A percentile compares a stretch with the other conserved stretches of the same genome.
Conservation (phyloP, 2,113 vertebrate genomes). For the Tretioscincus oriximinensis region DNA sequence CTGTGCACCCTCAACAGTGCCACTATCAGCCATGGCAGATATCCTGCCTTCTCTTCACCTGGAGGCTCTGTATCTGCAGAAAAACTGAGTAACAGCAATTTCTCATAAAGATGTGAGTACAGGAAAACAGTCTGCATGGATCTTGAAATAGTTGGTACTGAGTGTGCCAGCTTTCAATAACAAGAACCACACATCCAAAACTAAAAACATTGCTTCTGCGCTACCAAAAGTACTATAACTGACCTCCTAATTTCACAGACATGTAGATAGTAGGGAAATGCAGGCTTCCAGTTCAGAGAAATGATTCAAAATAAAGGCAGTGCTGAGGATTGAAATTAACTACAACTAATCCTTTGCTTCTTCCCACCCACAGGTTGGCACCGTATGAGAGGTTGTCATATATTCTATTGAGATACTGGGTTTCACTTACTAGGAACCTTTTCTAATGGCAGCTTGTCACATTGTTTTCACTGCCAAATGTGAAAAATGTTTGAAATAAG, state of each 20-base stretch:
- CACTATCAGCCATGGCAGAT: too few relatives aligned
- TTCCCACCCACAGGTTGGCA: background rate
- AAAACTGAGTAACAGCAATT: too few relatives aligned
- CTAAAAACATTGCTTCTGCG: rapidly evolving
- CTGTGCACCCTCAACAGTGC: too few relatives aligned
- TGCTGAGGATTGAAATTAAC: conserved; percentile 4
- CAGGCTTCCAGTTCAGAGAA: rapidly evolving
- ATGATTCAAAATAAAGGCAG: rapidly evolving
- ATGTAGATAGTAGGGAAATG: background rate
- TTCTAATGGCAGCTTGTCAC: conserved; percentile 37
- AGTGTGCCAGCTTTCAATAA: background rate
- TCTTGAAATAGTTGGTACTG: too few relatives aligned
- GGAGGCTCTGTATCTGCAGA: too few relatives aligned
- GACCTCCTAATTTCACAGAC: rapidly evolving
- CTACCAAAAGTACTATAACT: background rate
- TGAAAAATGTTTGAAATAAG: conserved; percentile 21
- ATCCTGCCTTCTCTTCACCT: too few relatives aligned
- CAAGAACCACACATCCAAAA: background rate
- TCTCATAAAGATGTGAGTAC: too few relatives aligned
- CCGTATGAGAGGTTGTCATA: conserved; percentile 1
- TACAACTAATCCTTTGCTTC: conserved; percentile 7
- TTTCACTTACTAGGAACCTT: conserved; percentile 30
- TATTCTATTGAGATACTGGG: background rate
- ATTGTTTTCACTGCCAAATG: conserved; percentile 33
- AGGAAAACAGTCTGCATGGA: too few relatives aligned